Conservation (phyloP, 1,140 invertebrate genomes). For the Globodera rostochiensis region DNA sequence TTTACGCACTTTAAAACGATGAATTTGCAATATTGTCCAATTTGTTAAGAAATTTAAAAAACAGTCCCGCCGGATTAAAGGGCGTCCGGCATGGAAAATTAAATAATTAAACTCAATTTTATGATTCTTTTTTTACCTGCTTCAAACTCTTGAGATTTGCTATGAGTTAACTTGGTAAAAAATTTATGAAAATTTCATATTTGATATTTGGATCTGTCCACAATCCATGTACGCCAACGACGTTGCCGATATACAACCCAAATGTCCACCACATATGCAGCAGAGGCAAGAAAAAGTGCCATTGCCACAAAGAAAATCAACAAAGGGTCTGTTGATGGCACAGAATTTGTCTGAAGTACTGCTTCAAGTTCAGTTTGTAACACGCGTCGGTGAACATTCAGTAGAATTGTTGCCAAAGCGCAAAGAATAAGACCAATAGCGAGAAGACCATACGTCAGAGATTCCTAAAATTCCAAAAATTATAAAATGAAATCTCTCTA, state of each 20-base stretch:
- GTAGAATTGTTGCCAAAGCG: background rate
- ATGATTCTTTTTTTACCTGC: too few relatives aligned
- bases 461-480: background rate
- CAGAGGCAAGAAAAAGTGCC: background rate
- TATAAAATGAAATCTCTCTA: background rate
- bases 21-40: too few relatives aligned
- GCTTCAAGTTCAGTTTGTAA: background rate
- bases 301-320: background rate
- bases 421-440: background rate
- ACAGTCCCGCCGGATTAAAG: too few relatives aligned
- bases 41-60: too few relatives aligned
- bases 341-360: background rate
- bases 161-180: too few relatives aligned
- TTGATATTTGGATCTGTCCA: background rate
- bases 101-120: too few relatives aligned
- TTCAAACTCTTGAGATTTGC: too few relatives aligned
- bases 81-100: too few relatives aligned
- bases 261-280: background rate
- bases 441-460: background rate
- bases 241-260: background rate
- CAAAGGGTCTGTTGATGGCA: background rate
- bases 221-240: background rate
- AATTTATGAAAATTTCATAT: background rate
- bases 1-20: too few relatives aligned
- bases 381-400: background rate